Evolutionary conservation across 1,140 invertebrate genomes (phyloP).

Genomic region (Rhagoletis pomonella): DNA sequence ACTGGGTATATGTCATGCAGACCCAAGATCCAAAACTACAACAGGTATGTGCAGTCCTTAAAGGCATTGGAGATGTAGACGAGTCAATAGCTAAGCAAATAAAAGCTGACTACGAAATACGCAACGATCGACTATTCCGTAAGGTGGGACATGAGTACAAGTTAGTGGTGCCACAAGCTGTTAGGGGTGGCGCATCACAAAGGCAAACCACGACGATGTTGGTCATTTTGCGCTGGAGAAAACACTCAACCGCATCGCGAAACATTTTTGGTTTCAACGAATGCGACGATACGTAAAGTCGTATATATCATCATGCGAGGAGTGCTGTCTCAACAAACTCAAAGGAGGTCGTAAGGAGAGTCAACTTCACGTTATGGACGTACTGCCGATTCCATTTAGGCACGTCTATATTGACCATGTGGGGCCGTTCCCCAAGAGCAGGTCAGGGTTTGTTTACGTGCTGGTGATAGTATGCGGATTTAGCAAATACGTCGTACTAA

Average conservation of each 20-base stretch:
- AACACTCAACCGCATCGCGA: background rate
- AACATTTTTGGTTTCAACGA: conserved; percentile 47
- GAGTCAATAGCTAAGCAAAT: too few species aligned
- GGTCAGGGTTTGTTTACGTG: background rate
- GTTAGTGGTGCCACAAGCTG: conserved; percentile 1
- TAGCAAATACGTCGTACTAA: too few species aligned
- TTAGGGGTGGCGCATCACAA: conserved; percentile 13
- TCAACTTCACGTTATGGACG: background rate
- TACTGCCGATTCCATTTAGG: background rate
- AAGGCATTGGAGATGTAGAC: too few species aligned
- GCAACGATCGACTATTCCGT: background rate
- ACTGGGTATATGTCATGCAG: background rate
- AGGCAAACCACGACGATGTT: background rate
- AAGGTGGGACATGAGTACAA: background rate
- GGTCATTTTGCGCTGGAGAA: conserved; percentile 14
- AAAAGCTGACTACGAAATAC: too few species aligned
- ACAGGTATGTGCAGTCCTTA: too few species aligned
- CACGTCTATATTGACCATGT: conserved; percentile 15
- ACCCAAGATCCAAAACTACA: background rate
- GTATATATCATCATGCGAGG: conserved; percentile 14
- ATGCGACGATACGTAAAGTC: conserved; percentile 9
- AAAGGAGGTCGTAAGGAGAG: background rate
- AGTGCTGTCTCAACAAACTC: background rate
- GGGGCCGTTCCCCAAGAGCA: background rate
- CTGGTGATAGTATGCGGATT: background rate